Base-by-base conservation (phyloP, 2,113 vertebrate species). In the Labeo rohita region DNA sequence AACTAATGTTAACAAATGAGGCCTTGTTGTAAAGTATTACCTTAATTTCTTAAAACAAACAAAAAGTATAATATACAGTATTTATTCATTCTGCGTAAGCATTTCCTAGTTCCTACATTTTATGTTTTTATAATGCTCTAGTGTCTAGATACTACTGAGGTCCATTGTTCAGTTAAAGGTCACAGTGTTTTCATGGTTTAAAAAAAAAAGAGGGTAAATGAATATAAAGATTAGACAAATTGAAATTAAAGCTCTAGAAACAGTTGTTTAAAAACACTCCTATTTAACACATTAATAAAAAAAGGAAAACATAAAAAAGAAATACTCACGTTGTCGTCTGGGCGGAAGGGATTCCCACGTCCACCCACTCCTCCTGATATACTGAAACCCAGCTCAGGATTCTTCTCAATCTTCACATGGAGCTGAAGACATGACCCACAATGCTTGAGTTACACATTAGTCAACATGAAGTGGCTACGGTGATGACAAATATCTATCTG, bases 301-400 rank as follows among this genome's bases (percentile, higher is more conserved):
- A 47, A 28, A 23, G 6, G 1, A 16, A 39, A 50, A 45, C 0
- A 16, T 39, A 50, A 28, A 3, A n/a, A 6, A 72, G 56, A 39
- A 45, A 59, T 90, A 93, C 95, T 93, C 94, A 99, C 98, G 88
- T 97, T 96, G 87, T 99, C 98, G 28, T 98, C 97, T 79, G 97
- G 97, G 88, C 91, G 96, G 90, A 99, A 99, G 34, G 98, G 98
- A 88, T 99, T 99, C 89, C 98, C 97, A 92, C 98, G 96, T 12
- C 98, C 98, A 68, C 97, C 98, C 50, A 98, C 94, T 91, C 98
- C 98, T 93, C 98, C 98, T 43, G 98, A 99, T 96, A 99, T 99
- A 93, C 98, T 99, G 95, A 99, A 99, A 87, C 98, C 98, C 90
- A 99, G 95, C 92, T 99, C 98, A 59, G 98, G 98, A 92, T 99